These are phyloP conservation scores for Stenchaetothrips biformis DNA, from an alignment of 2,888 invertebrate genomes.

Conservation along the genomic window DNA sequence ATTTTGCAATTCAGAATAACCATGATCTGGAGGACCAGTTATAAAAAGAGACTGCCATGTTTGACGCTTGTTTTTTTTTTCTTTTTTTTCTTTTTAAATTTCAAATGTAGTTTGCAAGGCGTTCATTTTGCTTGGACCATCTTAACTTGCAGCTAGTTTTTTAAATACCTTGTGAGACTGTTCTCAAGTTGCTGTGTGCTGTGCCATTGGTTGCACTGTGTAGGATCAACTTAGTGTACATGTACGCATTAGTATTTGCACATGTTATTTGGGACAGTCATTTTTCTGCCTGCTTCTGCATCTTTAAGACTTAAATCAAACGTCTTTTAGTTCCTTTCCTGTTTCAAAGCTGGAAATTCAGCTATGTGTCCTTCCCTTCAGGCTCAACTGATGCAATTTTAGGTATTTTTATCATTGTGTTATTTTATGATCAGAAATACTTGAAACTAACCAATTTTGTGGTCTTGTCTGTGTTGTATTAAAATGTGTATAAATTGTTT, in stretches of 20 bases:
- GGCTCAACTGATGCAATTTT: conserved; percentile 9
- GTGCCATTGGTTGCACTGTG: background rate
- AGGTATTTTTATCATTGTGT: background rate
- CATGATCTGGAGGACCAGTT: background rate
- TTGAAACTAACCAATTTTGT: conserved; percentile 13
- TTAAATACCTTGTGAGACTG: background rate
- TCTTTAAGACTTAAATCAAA: too few relatives aligned
- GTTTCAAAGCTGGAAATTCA: background rate
- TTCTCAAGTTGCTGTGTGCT: background rate
- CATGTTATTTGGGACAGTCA: too few relatives aligned
- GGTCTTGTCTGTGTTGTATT: conserved; percentile 10
- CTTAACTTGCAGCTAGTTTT: background rate
- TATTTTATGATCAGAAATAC: background rate
- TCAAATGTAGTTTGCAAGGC: background rate
- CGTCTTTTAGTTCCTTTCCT: background rate
- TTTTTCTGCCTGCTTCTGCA: too few relatives aligned
- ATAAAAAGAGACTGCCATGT: background rate
- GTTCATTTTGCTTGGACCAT: background rate
- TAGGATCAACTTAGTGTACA: background rate
- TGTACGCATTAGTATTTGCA: too few relatives aligned
- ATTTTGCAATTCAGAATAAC: background rate
- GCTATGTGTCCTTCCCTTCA: background rate
- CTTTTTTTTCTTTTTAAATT: background rate
- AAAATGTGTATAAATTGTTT: conserved; percentile 24
- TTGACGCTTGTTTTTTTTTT: background rate